Evolutionary conservation across 2,888 invertebrate genomes (phyloP).

Genomic region (Hylaea fasciaria): DNA sequence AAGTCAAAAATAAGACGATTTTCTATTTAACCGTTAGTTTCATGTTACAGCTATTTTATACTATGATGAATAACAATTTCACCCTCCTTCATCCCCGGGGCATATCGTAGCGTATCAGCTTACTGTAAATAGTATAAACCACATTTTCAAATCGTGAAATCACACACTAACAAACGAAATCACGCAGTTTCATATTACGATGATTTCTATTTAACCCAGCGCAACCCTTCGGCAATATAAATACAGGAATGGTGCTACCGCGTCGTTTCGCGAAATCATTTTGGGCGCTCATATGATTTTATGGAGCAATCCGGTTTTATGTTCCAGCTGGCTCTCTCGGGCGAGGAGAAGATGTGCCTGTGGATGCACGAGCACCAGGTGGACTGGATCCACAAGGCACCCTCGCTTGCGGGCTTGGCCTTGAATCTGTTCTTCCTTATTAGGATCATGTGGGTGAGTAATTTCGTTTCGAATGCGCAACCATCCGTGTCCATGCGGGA

Average conservation of each 20-base stretch:
- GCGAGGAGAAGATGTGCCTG: constrained; percentile 86
- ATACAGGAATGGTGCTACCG: constrained; percentile 20
- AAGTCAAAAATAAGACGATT: too few species aligned
- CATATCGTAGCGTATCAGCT: too few species aligned
- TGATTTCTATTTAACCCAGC: constrained; percentile 19
- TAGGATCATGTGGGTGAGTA: constrained; percentile 94
- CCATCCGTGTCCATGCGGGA: too few species aligned
- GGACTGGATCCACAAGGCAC: constrained; percentile 95
- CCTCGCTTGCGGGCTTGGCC: constrained; percentile 91
- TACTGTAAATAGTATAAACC: not conserved
- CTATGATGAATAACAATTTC: too few species aligned
- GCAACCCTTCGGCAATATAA: constrained; percentile 15
- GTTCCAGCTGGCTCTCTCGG: constrained; percentile 62
- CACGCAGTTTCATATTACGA: constrained; percentile 15
- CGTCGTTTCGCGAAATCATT: constrained; percentile 20
- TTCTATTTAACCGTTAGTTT: too few species aligned
- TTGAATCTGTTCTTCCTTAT: constrained; percentile 93
- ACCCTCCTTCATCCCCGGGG: too few species aligned
- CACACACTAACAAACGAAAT: constrained; percentile 12
- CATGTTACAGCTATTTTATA: too few species aligned
- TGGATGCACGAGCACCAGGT: constrained; percentile 93
- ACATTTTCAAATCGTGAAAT: not conserved
- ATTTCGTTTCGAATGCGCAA: not conserved
- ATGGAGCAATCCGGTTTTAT: constrained; percentile 38
- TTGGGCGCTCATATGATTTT: constrained; percentile 29